Evolutionary conservation across 1,140 invertebrate genomes (phyloP).

Genomic region (Drosophila baimaii): DNA sequence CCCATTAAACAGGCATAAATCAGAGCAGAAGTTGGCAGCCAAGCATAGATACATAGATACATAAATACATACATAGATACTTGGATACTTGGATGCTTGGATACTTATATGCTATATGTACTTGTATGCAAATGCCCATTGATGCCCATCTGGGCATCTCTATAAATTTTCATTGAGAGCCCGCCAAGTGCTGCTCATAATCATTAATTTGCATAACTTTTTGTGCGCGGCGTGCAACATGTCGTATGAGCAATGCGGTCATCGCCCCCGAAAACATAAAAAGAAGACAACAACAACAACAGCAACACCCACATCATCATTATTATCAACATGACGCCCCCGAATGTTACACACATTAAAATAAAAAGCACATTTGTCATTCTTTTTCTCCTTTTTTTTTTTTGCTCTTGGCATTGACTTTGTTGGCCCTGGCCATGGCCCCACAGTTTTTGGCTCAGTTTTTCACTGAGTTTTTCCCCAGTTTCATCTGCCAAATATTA

Average conservation of each 20-base stretch:
- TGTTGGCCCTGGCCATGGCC: slow-evolving; percentile 40
- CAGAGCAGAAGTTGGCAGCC: slow-evolving; percentile 12
- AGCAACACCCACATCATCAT: slow-evolving; percentile 35
- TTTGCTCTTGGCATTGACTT: slow-evolving; percentile 45
- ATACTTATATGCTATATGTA: not conserved
- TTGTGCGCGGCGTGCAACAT: slow-evolving; percentile 47
- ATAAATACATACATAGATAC: not conserved
- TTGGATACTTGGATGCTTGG: no score
- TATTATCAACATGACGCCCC: slow-evolving; percentile 45
- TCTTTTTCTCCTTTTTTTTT: slow-evolving; percentile 28
- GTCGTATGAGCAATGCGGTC: slow-evolving; percentile 64
- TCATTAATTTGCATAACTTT: slow-evolving; percentile 64
- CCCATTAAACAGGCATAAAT: slow-evolving; percentile 43
- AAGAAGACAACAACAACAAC: not conserved
- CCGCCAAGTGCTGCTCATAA: slow-evolving; percentile 37
- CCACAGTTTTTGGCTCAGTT: not conserved
- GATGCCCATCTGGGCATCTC: slow-evolving; percentile 25
- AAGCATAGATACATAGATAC: slow-evolving; percentile 1
- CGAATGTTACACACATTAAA: slow-evolving; percentile 76
- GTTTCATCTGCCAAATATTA: slow-evolving; percentile 4
- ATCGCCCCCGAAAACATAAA: slow-evolving; percentile 27
- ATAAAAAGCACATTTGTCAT: slow-evolving; percentile 78
- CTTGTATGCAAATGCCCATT: slow-evolving; percentile 6
- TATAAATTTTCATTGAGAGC: slow-evolving; percentile 53
- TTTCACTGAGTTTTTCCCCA: not conserved